phyloP scores from a whole-genome alignment of 2,888 invertebrate genomes.

The Tetragonisca angustula region DNA sequence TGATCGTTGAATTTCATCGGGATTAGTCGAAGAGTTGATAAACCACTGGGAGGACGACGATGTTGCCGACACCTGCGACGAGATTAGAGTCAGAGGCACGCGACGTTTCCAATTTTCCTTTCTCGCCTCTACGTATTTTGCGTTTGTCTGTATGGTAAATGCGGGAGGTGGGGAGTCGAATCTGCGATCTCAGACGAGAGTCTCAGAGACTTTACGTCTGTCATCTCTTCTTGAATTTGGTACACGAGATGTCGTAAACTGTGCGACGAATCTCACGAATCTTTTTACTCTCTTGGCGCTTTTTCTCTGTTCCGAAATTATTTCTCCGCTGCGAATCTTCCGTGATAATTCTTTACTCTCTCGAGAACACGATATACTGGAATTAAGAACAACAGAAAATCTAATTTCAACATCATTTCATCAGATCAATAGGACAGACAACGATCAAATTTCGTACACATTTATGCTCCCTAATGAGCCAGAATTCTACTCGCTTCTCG shows the following conservation, averaged over 20 bases:
- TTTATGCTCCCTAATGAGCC: too few relatives aligned
- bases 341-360: neutral
- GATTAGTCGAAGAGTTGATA: conserved; percentile 15
- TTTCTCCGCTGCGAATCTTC: neutral
- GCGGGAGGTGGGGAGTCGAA: neutral
- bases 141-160: neutral
- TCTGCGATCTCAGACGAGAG: neutral
- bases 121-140: too few relatives aligned
- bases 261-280: too few relatives aligned
- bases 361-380: neutral
- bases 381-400: neutral
- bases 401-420: neutral
- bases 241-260: too few relatives aligned
- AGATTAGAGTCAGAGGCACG: conserved; percentile 3
- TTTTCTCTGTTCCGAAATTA: too few relatives aligned
- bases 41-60: neutral
- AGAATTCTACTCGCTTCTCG: neutral
- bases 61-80: neutral
- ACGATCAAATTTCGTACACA: too few relatives aligned
- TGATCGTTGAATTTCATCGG: neutral
- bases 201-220: neutral
- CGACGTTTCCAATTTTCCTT: neutral
- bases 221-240: neutral
- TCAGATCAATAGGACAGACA: too few relatives aligned
- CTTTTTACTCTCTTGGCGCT: too few relatives aligned